Conservation (phyloP, 2,113 vertebrate species). For the Halcyon senegalensis region DNA sequence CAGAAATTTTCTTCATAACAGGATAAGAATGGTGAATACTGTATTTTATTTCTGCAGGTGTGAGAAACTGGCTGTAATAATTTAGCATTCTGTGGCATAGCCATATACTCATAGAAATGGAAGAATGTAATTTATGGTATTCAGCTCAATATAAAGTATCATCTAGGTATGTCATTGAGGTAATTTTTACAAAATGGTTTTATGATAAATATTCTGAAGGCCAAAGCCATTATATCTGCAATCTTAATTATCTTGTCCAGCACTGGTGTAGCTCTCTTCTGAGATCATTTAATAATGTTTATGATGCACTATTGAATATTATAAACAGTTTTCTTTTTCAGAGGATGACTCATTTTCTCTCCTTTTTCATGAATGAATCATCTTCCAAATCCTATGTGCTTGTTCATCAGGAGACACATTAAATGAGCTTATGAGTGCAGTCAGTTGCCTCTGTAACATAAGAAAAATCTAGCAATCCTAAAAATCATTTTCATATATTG, state of each 20-base stretch:
- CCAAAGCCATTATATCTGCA: slow-evolving; percentile 12
- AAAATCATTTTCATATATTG: slow-evolving; percentile 54
- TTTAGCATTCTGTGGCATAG: slow-evolving; percentile 10
- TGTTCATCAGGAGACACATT: slow-evolving; percentile 35
- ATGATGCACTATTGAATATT: slow-evolving; percentile 10
- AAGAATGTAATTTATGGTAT: slow-evolving; percentile 37
- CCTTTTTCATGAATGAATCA: slow-evolving; percentile 39
- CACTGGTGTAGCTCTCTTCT: background rate
- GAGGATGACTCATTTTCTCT: slow-evolving; percentile 46
- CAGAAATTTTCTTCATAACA: slow-evolving; percentile 35
- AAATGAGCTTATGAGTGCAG: slow-evolving; percentile 21
- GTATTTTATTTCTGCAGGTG: slow-evolving; percentile 61
- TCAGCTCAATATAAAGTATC: slow-evolving; percentile 54
- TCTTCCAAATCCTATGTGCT: slow-evolving; percentile 22
- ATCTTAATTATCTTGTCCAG: slow-evolving; percentile 42
- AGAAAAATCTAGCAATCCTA: slow-evolving; percentile 49
- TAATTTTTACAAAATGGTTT: slow-evolving; percentile 53
- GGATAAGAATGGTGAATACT: slow-evolving; percentile 24
- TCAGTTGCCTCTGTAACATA: slow-evolving; percentile 23
- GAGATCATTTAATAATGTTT: slow-evolving; percentile 29
- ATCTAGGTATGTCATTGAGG: slow-evolving; percentile 28
- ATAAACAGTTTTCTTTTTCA: slow-evolving; percentile 43
- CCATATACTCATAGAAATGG: slow-evolving; percentile 3
- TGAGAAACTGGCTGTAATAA: slow-evolving; percentile 19
- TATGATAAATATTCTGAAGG: slow-evolving; percentile 30